Evolutionary conservation across 1,140 invertebrate genomes (phyloP).

Genomic region (Halyomorpha halys): DNA sequence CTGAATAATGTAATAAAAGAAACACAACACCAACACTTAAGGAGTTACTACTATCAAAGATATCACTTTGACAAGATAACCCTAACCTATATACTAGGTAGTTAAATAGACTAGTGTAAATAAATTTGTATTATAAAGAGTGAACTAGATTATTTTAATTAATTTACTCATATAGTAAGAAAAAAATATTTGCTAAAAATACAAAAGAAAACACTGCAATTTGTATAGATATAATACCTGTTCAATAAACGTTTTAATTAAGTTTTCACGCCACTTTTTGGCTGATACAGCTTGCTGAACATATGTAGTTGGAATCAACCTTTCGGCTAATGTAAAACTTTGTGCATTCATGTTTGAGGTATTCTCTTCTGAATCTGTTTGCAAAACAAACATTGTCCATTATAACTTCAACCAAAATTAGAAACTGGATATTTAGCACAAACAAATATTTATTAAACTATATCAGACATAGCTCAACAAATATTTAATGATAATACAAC

Average conservation of each 20-base stretch:
- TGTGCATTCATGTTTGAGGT: constrained; percentile 42
- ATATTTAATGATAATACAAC: neutral
- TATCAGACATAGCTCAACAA: neutral
- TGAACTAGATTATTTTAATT: too few relatives aligned
- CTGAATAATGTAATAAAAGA: too few relatives aligned
- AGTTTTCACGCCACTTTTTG: constrained; percentile 60
- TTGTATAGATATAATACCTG: constrained; percentile 36
- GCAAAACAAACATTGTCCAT: neutral
- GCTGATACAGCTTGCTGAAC: constrained; percentile 56
- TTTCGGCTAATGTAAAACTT: constrained; percentile 46
- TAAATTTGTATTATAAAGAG: too few relatives aligned
- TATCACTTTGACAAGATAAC: too few relatives aligned
- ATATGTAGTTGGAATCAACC: constrained; percentile 49
- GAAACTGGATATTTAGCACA: neutral
- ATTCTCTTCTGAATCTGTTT: neutral
- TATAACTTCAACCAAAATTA: neutral
- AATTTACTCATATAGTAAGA: too few relatives aligned
- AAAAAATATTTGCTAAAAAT: too few relatives aligned
- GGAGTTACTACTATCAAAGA: too few relatives aligned
- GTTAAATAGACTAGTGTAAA: too few relatives aligned
- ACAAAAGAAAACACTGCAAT: neutral
- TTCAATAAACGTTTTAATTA: constrained; percentile 53
- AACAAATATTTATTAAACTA: too few relatives aligned
- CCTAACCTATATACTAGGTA: too few relatives aligned
- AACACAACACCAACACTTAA: too few relatives aligned